Evolutionary conservation across 2,113 vertebrate species (phyloP).

Genomic region (Rhea pennata): DNA sequence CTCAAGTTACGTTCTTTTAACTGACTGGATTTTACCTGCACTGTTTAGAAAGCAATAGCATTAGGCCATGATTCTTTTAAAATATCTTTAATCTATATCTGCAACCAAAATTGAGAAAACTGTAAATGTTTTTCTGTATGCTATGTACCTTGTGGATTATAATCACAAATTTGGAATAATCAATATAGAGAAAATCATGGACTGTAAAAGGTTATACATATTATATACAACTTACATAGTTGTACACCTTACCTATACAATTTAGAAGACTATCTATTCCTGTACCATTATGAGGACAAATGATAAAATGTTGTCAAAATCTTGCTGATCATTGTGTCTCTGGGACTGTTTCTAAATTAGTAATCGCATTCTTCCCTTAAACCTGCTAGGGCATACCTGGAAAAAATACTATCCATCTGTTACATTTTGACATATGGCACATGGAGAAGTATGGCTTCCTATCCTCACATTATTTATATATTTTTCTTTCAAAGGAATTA

Average conservation of each 20-base stretch:
- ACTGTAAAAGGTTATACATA: background rate
- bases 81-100: no score
- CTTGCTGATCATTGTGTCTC: background rate
- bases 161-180: background rate
- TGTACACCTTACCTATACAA: background rate
- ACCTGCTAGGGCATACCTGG: background rate
- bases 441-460: background rate
- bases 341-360: background rate
- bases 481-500: background rate
- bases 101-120: background rate
- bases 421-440: background rate
- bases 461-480: background rate
- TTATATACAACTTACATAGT: background rate
- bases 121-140: background rate
- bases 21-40: no score
- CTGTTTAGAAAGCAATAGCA: no score
- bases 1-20: no score
- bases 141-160: background rate
- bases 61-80: no score
- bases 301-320: background rate
- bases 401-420: background rate
- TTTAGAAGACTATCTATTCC: background rate
- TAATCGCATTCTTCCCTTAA: background rate
- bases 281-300: background rate
- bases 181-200: background rate